Percentiles rank a stretch among this genome's conserved stretches.
phyloP scores from a whole-genome alignment of 2,113 vertebrate species.

The Equus quagga region DNA sequence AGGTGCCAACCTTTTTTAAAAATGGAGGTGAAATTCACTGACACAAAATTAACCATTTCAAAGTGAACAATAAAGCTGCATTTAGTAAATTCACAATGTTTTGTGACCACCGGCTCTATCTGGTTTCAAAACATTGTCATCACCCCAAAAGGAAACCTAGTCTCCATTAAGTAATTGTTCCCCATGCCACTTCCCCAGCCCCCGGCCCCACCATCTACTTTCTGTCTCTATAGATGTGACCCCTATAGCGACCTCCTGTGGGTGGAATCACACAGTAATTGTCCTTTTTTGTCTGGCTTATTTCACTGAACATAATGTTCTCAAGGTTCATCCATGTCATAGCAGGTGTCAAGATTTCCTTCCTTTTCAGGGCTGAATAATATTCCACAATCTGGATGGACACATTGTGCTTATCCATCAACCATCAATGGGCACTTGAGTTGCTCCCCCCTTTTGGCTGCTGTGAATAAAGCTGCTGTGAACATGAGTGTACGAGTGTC shows the following conservation, averaged over 20 bases:
- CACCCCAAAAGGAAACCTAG: not conserved
- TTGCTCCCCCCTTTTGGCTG: not conserved
- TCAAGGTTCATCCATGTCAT: not conserved
- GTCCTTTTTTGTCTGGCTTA: not conserved
- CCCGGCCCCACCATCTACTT: not conserved
- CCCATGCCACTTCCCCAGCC: accelerated
- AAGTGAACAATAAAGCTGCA: not conserved
- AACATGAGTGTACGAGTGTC: not conserved
- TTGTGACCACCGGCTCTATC: not conserved
- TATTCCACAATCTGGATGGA: not conserved
- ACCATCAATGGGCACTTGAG: too few relatives aligned
- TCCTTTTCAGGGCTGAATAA: not conserved
- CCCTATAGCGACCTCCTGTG: not conserved
- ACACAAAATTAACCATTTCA: not conserved
- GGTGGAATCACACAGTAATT: not conserved
- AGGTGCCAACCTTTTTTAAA: too few relatives aligned
- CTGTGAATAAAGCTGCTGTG: not conserved
- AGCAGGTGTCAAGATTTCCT: not conserved
- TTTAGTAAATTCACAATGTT: not conserved
- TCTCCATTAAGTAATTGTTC: not conserved
- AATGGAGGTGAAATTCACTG: not conserved
- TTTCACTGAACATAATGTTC: not conserved
- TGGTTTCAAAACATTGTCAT: not conserved
- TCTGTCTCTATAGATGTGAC: not conserved
- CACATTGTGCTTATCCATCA: not conserved